Base-by-base conservation (phyloP, 1,140 invertebrate species). In the Melipona quadrifasciata region DNA sequence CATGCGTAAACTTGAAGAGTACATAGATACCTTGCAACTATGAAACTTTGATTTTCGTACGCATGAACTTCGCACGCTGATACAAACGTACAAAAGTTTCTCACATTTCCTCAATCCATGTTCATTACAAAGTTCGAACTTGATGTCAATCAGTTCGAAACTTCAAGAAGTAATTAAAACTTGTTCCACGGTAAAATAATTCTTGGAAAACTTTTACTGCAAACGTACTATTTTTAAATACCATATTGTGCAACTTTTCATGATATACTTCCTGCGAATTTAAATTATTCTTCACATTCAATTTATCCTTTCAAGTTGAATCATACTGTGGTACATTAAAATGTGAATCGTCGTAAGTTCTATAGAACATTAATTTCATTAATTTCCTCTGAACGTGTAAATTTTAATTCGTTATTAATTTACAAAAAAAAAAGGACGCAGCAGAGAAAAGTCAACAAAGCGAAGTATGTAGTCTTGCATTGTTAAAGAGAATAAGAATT, bases 111-210 rank as follows among this genome's bases (percentile, higher is more conserved):
- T 31, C 24, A 19, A 12, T 51, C 10, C 19, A 55, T 16, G n/a
- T 16, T 61, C n/a, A 51, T 64, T 61, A 64, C 14, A 17, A 73
- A 81, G 17, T 81, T 73, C 19, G n/a, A 73, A 51, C 21, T 68
- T 17, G 34, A 0, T 21, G n/a, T 51, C 68, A 31, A 80, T 80
- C 47, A 31, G 68, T 55, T 39, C 21, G 24, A 27, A 71, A 27
- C 21, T 58, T 3, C n/a, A 16, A 1, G 5, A 71, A 71, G 53
- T 24, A 58, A 80, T 71, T 39, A 51, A 10, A 47, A 55, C 21
- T 5, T 24, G 21, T 24, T 39, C n/a, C 31, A 5, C 47, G 24
- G n/a, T 71, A 1, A 51, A 61, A 72, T 31, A 58, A 76, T 61
- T n/a, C 51, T 47, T 61, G 34, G 14, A 61, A 17, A 61, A 76